Base-by-base conservation (phyloP, 2,888 invertebrate genomes). In the Stenolophus ochropezus region DNA sequence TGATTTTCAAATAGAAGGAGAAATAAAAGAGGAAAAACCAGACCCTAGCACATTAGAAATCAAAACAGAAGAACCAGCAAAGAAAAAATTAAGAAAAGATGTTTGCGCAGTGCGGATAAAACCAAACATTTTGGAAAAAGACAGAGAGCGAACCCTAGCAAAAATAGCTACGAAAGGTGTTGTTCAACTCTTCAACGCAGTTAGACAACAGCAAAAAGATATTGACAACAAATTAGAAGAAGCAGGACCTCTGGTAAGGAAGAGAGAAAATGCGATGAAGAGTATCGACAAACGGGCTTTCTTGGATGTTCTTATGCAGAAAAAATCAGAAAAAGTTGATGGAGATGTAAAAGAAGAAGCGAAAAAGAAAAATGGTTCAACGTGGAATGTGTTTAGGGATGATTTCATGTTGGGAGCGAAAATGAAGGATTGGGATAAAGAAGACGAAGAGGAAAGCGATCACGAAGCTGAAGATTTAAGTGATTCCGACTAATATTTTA, bases 141-240 rank as follows among this genome's bases (percentile, higher is more conserved):
- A 95, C 79, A 92, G 94, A 84, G 97, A 98, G 89, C 92, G 93
- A 85, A 90, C 92, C 81, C 88, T 98, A 69, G 90, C 94, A 42
- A 96, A 95, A 91, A 95, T 97, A 85, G 97, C 97, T 6, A 97
- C 97, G 47, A 96, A 95, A 88, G 98, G 97, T 86, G 97, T 97
- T 0, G 97, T 98, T 0, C 97, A 97, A 87, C 90, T 98, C 83
- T 98, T 97, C 86, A 98, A 98, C 91, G 96, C 96, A 33, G 97
- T 98, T 0, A 93, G 93, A 85, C 92, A 94, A 85, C 97, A 97
- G 88, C 97, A 97, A 88, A 95, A 93, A 87, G 92, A 93, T 78
- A 89, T 97, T 71, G 92, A 93, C 58, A 91, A 91, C 81, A 93
- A 96, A 88, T 87, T 97, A 74, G 90, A 92, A 76, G 91, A 93